Evolutionary conservation across 2,888 invertebrate genomes (phyloP).

Genomic region (Biston stratarius): DNA sequence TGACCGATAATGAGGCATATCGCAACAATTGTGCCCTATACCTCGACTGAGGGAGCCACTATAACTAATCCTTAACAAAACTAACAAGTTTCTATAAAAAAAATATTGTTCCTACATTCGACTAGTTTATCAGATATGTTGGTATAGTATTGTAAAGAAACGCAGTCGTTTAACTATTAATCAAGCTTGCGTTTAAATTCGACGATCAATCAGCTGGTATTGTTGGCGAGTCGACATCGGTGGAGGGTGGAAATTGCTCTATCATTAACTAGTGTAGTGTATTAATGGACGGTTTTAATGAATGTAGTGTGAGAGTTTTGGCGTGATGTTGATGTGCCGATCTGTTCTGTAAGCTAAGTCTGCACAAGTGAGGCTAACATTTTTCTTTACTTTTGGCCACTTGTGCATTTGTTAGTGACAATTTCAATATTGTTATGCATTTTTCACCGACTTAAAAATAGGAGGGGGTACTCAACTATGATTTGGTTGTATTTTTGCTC

Average conservation of each 20-base stretch:
- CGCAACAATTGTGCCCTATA: not conserved
- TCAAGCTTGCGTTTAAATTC: slow-evolving; percentile 53
- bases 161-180: slow-evolving; percentile 50
- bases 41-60: not conserved
- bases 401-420: too few relatives aligned
- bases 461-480: too few relatives aligned
- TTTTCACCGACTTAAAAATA: too few relatives aligned
- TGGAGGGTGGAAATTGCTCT: slow-evolving; percentile 28
- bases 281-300: not conserved
- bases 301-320: not conserved
- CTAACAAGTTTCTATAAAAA: not conserved
- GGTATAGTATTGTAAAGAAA: slow-evolving; percentile 38
- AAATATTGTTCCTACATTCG: not conserved
- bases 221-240: slow-evolving; percentile 42
- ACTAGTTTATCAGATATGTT: not conserved
- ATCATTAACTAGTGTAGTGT: slow-evolving; percentile 36
- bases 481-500: too few relatives aligned
- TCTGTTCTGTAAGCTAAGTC: too few relatives aligned
- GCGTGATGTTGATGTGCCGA: not conserved
- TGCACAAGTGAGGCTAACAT: too few relatives aligned
- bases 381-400: too few relatives aligned
- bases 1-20: slow-evolving; percentile 29
- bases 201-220: slow-evolving; percentile 55
- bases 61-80: not conserved
- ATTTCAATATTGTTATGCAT: too few relatives aligned